Evolutionary conservation across 2,888 invertebrate species (phyloP).

Genomic region (Anodontia alba): DNA sequence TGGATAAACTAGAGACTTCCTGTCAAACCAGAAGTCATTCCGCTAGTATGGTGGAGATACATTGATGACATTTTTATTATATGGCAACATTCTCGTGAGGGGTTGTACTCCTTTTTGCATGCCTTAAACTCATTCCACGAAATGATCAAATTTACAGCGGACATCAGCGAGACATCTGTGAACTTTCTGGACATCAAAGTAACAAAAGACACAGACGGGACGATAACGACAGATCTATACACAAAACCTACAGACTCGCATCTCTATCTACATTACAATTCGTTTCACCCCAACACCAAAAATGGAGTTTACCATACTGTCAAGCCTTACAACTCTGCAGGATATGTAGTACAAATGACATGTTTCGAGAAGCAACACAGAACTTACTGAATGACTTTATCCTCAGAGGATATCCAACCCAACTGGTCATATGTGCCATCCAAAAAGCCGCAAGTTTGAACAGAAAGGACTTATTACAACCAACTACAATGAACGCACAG

Average conservation of each 20-base stretch:
- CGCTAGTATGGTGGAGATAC: constrained; percentile 6
- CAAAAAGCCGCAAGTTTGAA: not conserved
- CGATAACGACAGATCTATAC: not conserved
- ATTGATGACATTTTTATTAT: constrained; percentile 3
- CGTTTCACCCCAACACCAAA: not conserved
- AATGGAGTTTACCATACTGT: not conserved
- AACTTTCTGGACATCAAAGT: not conserved
- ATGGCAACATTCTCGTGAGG: too few species aligned
- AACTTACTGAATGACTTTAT: not conserved
- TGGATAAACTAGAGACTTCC: constrained; percentile 8
- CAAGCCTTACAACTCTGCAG: not conserved
- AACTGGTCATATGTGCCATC: not conserved
- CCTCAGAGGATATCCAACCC: not conserved
- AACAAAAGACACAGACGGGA: not conserved
- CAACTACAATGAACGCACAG: not conserved
- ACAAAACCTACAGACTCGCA: too few species aligned
- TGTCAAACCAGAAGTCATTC: not conserved
- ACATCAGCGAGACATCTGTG: too few species aligned
- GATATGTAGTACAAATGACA: not conserved
- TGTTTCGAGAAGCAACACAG: not conserved
- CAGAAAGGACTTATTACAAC: not conserved
- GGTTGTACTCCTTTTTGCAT: not conserved
- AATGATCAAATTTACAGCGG: too few species aligned
- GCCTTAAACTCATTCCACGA: not conserved
- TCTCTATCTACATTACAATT: too few species aligned